phyloP scores from a whole-genome alignment of 2,797 vertebrate species.

The Euphonia xanthogaster region DNA sequence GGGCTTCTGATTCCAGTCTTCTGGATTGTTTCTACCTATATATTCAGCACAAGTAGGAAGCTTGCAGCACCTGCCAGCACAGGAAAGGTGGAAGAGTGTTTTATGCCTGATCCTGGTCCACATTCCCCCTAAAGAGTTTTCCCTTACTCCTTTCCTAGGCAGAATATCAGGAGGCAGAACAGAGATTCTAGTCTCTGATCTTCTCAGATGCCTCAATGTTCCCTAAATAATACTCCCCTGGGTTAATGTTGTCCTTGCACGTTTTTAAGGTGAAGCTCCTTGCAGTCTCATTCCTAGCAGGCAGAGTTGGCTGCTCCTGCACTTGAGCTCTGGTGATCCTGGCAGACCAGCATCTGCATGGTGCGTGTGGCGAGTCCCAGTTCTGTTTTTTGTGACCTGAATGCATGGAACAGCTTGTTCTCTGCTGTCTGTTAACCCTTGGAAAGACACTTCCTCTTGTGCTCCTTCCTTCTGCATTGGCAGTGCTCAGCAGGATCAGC shows the following conservation, averaged over 20 bases:
- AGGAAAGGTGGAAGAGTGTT: neutral
- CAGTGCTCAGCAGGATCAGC: neutral
- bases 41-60: neutral
- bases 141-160: neutral
- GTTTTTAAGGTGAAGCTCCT: neutral
- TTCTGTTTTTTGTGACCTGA: slow-evolving; percentile 20
- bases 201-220: neutral
- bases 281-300: neutral
- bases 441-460: neutral
- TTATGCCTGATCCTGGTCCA: neutral
- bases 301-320: neutral
- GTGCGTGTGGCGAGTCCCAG: neutral
- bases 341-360: neutral
- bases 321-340: neutral
- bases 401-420: slow-evolving; percentile 25
- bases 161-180: neutral
- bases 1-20: neutral
- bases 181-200: neutral
- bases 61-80: neutral
- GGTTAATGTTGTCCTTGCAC: neutral
- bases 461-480: neutral
- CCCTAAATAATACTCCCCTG: neutral
- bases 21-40: neutral
- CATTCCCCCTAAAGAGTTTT: neutral
- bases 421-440: slow-evolving; percentile 40